These are phyloP conservation scores for Darevskia mixta DNA, from an alignment of 2,797 vertebrate genomes.

Conservation along the genomic window DNA sequence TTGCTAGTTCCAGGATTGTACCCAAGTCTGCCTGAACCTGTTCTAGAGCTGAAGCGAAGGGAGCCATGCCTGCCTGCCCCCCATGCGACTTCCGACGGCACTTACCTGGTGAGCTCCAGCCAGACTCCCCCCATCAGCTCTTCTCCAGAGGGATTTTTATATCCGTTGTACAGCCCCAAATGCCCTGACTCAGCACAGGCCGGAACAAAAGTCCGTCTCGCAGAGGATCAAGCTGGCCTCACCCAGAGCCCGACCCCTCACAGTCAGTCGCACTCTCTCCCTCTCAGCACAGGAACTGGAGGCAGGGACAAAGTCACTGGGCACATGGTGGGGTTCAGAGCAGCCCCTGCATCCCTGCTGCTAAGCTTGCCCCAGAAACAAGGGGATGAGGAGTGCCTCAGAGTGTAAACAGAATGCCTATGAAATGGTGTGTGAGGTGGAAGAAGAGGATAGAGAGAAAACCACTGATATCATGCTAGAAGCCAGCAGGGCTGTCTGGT, in stretches of 20 bases:
- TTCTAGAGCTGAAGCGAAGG: not conserved
- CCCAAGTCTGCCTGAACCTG: not conserved
- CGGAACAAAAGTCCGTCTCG: constrained; percentile 59
- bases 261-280: not conserved
- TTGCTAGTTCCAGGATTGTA: not conserved
- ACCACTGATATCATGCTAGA: too few relatives aligned
- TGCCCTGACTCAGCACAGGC: constrained; percentile 88
- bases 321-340: constrained; percentile 50
- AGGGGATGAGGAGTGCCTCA: not conserved
- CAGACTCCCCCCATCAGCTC: constrained; percentile 19
- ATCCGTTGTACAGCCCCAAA: constrained; percentile 82
- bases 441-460: too few relatives aligned
- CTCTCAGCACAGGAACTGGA: not conserved
- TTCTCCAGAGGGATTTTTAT: constrained; percentile 82
- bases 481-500: too few relatives aligned
- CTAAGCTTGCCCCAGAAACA: not conserved
- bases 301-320: too few relatives aligned
- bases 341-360: constrained; percentile 62
- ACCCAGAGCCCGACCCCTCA: not conserved
- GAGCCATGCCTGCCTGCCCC: not conserved
- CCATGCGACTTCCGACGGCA: rapidly evolving
- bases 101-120: constrained; percentile 66
- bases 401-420: not conserved
- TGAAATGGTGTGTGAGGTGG: too few relatives aligned
- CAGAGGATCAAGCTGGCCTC: constrained; percentile 74